Evolutionary conservation across 2,113 vertebrate species (phyloP).

Genomic region (Siniperca knerii): DNA sequence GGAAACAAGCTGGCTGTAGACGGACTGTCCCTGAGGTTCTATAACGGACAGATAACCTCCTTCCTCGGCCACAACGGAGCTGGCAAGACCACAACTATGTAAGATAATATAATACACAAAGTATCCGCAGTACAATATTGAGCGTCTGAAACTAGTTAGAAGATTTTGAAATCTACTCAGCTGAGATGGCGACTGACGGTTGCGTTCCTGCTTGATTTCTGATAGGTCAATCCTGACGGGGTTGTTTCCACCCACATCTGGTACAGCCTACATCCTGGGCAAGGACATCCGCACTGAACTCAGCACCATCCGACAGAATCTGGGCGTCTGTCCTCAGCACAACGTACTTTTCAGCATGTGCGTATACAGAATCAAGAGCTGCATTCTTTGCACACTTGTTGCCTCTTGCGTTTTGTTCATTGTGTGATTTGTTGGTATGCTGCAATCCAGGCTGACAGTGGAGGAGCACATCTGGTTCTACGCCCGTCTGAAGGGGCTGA

Average conservation of each 20-base stretch:
- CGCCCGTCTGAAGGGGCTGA: conserved; percentile 93
- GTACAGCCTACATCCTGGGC: conserved; percentile 96
- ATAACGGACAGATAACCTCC: conserved; percentile 97
- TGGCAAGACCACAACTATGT: conserved; percentile 99
- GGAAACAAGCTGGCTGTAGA: conserved; percentile 97
- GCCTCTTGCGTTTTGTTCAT: neutral
- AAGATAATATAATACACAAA: conserved; percentile 70
- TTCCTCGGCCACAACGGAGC: conserved; percentile 98
- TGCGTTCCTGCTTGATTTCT: conserved; percentile 5
- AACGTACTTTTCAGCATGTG: conserved; percentile 98
- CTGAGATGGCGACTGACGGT: neutral
- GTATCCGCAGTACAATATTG: neutral
- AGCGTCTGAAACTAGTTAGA: neutral
- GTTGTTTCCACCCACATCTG: conserved; percentile 95
- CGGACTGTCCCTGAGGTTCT: conserved; percentile 94
- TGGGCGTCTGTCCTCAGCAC: conserved; percentile 97
- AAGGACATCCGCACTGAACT: conserved; percentile 95
- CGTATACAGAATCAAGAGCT: conserved; percentile 51
- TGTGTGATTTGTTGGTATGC: neutral
- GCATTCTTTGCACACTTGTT: too few relatives aligned
- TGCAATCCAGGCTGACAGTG: conserved; percentile 91
- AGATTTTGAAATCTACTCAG: neutral
- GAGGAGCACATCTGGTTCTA: conserved; percentile 99
- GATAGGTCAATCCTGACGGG: conserved; percentile 97
- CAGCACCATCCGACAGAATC: conserved; percentile 92